Percentiles rank a stretch among this genome's conserved stretches.
Conservation (phyloP, 2,113 vertebrate genomes). For the Clarias macrocephalus region DNA sequence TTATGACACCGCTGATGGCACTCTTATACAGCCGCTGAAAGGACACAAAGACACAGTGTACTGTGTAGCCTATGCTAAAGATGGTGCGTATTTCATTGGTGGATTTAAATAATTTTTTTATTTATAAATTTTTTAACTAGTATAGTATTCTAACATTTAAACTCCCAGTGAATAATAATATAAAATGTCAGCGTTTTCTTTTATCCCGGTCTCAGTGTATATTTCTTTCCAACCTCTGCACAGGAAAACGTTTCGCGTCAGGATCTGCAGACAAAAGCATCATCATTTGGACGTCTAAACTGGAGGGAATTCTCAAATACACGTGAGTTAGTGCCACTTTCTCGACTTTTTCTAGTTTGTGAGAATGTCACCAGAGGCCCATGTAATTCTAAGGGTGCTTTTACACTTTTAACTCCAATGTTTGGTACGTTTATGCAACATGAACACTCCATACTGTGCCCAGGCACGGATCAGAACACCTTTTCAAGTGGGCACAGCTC, state of each 20-base stretch:
- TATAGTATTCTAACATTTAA: neutral
- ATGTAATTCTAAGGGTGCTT: too few species aligned
- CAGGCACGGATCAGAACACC: too few species aligned
- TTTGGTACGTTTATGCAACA: too few species aligned
- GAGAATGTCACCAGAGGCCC: neutral
- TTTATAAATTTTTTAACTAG: neutral
- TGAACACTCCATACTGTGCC: too few species aligned
- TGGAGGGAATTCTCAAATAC: constrained; percentile 98
- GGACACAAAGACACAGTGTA: constrained; percentile 96
- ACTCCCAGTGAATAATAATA: too few species aligned
- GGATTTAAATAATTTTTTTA: too few species aligned
- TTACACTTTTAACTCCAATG: too few species aligned
- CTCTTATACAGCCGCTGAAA: constrained; percentile 90
- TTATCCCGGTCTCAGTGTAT: neutral
- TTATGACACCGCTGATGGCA: constrained; percentile 91
- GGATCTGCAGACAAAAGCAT: constrained; percentile 98
- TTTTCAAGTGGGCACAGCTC: too few species aligned
- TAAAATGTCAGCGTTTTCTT: neutral
- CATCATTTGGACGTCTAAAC: constrained; percentile 97
- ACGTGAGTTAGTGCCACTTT: constrained; percentile 79
- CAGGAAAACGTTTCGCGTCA: constrained; percentile 96
- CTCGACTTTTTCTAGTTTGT: neutral
- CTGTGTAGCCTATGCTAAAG: constrained; percentile 95
- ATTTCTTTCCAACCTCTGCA: constrained; percentile 11
- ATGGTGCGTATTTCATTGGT: constrained; percentile 74